Base-by-base conservation (phyloP, 2,888 invertebrate species). In the Celastrina argiolus region DNA sequence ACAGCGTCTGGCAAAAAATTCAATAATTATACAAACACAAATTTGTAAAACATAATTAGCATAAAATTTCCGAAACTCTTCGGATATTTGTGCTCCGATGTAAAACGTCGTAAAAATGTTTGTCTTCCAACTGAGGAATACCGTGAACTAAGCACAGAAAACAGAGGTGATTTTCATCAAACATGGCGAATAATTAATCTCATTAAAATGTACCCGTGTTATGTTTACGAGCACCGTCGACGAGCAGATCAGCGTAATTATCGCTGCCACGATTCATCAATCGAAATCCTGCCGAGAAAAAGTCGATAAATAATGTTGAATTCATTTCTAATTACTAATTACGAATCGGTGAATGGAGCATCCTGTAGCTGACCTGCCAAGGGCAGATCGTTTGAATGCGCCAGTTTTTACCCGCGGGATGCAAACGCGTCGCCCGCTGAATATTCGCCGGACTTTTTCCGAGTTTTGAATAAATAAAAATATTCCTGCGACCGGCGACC, bases 401-500 rank as follows among this genome's bases (percentile, higher is more conserved):
- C 70, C 69, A 69, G 73, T 85, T 86, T 85, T 86, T 85, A 80
- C 31, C 65, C 63, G 67, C 73, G 68, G 70, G 74, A 77, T 77
- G 79, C 78, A 77, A 78, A 78, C 78, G 75, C 76, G 76, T 76
- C 79, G 71, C 73, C 65, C 68, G 71, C 69, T 74, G 74, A 74
- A 76, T 61, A 36, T 73, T 73, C 77, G 75, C 72, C 71, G 67
- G 72, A 72, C 68, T 81, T 85, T 83, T 84, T 83, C 75, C 72
- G 67, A 73, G 72, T 77, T 83, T 83, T 83, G 78, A 83, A 82
- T 83, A 83, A 80, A 84, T 84, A 80, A 83, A n/a, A 85, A 87
- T 82, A 88, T 88, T 85, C 83, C 87, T 84, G 22, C 51, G 22
- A 51, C 22, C 51, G 51, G 51, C 51, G 22, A 51, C 51, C 67